Evolutionary conservation across 2,888 invertebrate genomes (phyloP).

Genomic region (Lathronympha strigana): DNA sequence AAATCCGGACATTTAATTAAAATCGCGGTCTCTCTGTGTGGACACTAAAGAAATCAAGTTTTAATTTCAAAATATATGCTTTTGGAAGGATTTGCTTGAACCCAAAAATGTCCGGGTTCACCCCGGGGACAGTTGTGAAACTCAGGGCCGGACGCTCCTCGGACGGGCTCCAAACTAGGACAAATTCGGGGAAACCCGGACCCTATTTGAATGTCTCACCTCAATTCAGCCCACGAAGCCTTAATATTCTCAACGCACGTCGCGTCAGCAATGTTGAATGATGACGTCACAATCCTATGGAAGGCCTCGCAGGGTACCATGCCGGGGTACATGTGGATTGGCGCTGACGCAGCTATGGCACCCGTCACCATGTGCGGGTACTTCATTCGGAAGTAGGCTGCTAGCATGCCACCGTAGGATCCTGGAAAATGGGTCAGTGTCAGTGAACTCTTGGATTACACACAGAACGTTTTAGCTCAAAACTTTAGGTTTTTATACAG

Average conservation of each 20-base stretch:
- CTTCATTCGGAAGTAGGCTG: conserved; percentile 98
- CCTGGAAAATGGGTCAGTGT: conserved; percentile 82
- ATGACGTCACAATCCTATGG: conserved; percentile 90
- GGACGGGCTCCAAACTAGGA: too few species aligned
- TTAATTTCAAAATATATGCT: too few species aligned
- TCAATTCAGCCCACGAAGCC: conserved; percentile 88
- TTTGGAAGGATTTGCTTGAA: too few species aligned
- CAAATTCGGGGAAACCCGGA: too few species aligned
- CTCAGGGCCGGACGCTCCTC: too few species aligned
- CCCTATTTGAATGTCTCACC: conserved; percentile 6
- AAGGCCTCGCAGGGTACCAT: conserved; percentile 91
- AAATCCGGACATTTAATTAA: too few species aligned
- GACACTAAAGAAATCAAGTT: too few species aligned
- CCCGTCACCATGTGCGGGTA: conserved; percentile 95
- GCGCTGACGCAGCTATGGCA: conserved; percentile 96
- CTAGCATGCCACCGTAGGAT: conserved; percentile 98
- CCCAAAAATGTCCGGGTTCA: too few species aligned
- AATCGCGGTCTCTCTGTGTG: too few species aligned
- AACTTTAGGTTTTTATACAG: too few species aligned
- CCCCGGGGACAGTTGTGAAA: too few species aligned
- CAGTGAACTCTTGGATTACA: background rate
- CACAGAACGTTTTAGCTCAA: too few species aligned
- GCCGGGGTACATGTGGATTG: conserved; percentile 93
- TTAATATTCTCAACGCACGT: conserved; percentile 89
- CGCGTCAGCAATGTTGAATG: conserved; percentile 83